Percentiles rank a stretch among this genome's conserved stretches.
Evolutionary conservation across 2,797 vertebrate species (phyloP).

Genomic region (Poeciliopsis turneri): DNA sequence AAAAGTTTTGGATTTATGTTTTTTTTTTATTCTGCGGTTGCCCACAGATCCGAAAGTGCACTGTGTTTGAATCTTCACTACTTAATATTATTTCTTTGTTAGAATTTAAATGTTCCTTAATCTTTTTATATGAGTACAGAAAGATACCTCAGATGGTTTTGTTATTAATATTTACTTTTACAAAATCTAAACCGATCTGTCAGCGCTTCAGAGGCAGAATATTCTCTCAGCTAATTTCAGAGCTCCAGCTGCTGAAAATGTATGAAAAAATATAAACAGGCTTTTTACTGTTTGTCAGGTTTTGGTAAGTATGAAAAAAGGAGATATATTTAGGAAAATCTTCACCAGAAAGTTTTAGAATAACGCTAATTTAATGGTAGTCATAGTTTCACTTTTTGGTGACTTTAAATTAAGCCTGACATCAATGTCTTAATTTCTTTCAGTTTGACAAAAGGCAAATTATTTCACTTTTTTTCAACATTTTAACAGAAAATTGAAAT

Average conservation of each 20-base stretch:
- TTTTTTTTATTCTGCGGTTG: background rate
- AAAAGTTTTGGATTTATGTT: constrained; percentile 5
- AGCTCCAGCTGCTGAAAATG: background rate
- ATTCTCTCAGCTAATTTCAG: background rate
- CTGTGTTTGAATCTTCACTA: background rate
- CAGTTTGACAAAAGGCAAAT: background rate
- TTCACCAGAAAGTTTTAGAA: background rate
- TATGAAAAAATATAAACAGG: background rate
- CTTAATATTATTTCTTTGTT: background rate
- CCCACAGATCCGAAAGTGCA: background rate
- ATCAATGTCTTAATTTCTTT: background rate
- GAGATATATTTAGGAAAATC: background rate
- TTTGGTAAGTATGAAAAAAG: background rate
- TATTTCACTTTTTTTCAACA: background rate
- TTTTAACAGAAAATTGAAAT: background rate
- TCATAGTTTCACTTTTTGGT: background rate
- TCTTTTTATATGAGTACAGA: background rate
- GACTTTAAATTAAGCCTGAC: background rate
- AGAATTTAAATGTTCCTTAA: background rate
- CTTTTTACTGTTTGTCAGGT: background rate
- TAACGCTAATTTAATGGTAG: background rate
- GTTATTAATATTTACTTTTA: background rate
- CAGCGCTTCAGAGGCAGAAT: background rate
- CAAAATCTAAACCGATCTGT: background rate
- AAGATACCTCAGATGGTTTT: background rate